Evolutionary conservation across 2,888 invertebrate species (phyloP), one percentile per base, ranked within the genome.

Genomic region (Chaitophorus viminalis): DNA sequence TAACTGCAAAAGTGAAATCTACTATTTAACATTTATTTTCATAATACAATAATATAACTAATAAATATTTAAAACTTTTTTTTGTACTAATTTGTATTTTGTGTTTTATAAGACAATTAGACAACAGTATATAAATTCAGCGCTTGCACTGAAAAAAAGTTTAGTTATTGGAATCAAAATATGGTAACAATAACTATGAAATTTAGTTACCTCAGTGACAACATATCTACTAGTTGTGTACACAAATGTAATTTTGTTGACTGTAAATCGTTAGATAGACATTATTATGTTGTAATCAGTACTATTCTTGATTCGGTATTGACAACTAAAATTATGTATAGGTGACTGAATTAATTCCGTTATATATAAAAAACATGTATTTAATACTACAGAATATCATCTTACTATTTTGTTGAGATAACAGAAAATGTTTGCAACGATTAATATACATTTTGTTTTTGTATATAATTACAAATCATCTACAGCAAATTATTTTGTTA

Each of bases 131-230:
- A n/a, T n/a, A n/a, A n/a, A n/a, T n/a, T n/a, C n/a, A n/a, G n/a
- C n/a, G n/a, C n/a, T n/a, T n/a, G n/a, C n/a, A n/a, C n/a, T n/a
- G n/a, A 72, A 70, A 70, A 70, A 72, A 33, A 33, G 72, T 72
- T 33, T 72, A 33, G 31, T 72, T 33, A 18, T 72, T 72, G 72
- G 72, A 72, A 18, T 33, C 72, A 72, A 72, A 72, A 33, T 72
- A 72, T 72, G 72, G 33, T 72, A 72, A 31, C 72, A 18, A 72
- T 72, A 33, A 72, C 72, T 72, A 72, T 72, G 72, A 72, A 72
- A 72, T 72, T 72, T 72, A 72, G 33, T 33, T 72, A 17, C 72
- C 72, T 31, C 72, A 72, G 33, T 72, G 72, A 72, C 31, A 72
- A 72, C 72, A 72, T 72, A 72, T 33, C 72, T 17, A 72, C 33